Base-by-base conservation (phyloP, 92 coral and sea anemone species). In the Palythoa heliodiscus region DNA sequence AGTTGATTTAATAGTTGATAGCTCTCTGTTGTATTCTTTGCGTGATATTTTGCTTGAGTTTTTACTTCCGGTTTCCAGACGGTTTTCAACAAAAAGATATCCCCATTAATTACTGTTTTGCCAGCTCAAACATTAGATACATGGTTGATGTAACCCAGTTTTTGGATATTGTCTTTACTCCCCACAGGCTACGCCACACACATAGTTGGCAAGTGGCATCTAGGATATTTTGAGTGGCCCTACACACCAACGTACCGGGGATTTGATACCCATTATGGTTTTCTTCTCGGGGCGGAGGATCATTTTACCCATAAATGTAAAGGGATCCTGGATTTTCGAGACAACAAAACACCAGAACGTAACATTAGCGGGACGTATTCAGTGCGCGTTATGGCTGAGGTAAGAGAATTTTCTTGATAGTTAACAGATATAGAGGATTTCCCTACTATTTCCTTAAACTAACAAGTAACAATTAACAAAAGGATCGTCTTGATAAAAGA, bases 211-310 rank as follows among this genome's bases (percentile, higher is more conserved):
- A 90, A 90, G 77, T 90, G 92, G 92, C 87, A 87, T 16, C 57
- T 87, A 40, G 90, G 90, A 8, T 88, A 77, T 76, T 76, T 73
- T 29, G 88, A 90, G 68, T 90, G 93, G 93, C 87, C 88, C 2
- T 90, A 90, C 73, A 90, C 93, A 19, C 93, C 93, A 7, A 87
- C 93, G 1, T 90, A 87, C 76, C 89, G 93, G 78, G 93, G 93
- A 67, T 90, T 90, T 80, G 91, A 90, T 77, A 87, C 91, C 47
- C 88, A 87, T 83, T 87, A 90, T 73, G 91, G 93, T 5, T 90
- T 83, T 87, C 87, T 83, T 25, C 17, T 73, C 0, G 93, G 93
- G 10, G 71, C 87, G 4, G 91, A 87, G 76, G 91, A 90, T 72
- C 88, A 90, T 76, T 90, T 73, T 53, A 83, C 83, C n/a, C 93